A percentile compares a stretch with the other conserved stretches of the same genome.
Evolutionary conservation across 1,140 invertebrate species (phyloP).

Genomic region (Calosoma granatense): DNA sequence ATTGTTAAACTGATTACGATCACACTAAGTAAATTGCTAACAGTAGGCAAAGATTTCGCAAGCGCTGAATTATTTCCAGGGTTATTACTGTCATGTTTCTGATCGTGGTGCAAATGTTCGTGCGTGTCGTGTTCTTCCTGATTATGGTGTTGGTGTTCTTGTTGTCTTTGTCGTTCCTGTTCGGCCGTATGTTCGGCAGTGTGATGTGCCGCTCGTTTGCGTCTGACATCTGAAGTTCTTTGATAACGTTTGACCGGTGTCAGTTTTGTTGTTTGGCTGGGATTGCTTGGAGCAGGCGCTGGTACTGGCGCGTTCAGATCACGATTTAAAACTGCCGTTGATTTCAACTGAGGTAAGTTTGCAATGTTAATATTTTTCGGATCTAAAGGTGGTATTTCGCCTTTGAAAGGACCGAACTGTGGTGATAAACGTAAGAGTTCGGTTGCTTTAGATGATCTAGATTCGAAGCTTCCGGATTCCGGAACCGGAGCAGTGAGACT

Average conservation of each 20-base stretch:
- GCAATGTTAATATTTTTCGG: constrained; percentile 28
- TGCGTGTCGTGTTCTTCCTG: not conserved
- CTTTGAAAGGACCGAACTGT: constrained; percentile 59
- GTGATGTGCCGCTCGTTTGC: constrained; percentile 14
- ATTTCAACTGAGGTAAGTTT: constrained; percentile 27
- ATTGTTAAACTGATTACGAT: too few species aligned
- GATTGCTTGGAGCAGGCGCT: constrained; percentile 9
- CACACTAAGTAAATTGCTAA: too few species aligned
- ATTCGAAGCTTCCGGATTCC: constrained; percentile 33
- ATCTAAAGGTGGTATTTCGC: constrained; percentile 52
- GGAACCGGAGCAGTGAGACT: constrained; percentile 47
- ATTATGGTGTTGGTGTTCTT: not conserved
- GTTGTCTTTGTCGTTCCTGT: constrained; percentile 4
- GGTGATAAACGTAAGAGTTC: constrained; percentile 50
- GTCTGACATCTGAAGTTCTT: constrained; percentile 9
- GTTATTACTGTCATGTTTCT: not conserved
- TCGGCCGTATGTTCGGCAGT: constrained; percentile 19
- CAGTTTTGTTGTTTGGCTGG: constrained; percentile 19
- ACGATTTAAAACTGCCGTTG: constrained; percentile 21
- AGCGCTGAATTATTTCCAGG: not conserved
- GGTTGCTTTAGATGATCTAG: constrained; percentile 40
- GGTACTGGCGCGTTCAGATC: constrained; percentile 25
- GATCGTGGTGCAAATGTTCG: not conserved
- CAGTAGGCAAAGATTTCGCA: too few species aligned
- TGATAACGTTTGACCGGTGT: constrained; percentile 16